Evolutionary conservation across 2,888 invertebrate genomes (phyloP).

Genomic region (Cryptus armator): DNA sequence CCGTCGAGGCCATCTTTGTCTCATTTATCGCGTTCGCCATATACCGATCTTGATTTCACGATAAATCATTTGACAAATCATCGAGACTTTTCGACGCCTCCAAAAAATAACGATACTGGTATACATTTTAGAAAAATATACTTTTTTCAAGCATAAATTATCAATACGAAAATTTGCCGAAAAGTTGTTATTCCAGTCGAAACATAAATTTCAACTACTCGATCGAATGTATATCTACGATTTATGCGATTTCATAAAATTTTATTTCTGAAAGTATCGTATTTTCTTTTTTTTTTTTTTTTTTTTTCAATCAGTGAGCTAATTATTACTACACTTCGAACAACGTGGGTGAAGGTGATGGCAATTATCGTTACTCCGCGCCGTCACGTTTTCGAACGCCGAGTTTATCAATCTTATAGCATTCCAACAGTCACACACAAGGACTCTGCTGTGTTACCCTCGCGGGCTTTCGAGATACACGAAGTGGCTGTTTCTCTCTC

Average conservation of each 20-base stretch:
- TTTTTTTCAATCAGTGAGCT: no score
- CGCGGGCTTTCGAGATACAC: background rate
- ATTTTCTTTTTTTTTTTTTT: no score
- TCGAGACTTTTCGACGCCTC: background rate
- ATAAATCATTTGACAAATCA: background rate
- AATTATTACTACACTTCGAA: no score
- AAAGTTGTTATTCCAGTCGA: no score
- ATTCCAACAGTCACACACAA: constrained; percentile 16
- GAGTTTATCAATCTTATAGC: background rate
- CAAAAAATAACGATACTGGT: background rate
- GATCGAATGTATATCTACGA: no score
- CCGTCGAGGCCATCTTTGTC: constrained; percentile 41
- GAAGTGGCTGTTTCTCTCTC: background rate
- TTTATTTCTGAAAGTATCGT: no score
- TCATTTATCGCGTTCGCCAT: constrained; percentile 20
- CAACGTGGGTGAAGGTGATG: background rate
- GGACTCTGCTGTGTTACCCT: background rate
- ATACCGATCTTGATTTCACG: background rate
- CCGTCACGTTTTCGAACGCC: constrained; percentile 5
- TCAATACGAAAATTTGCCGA: no score
- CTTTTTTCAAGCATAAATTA: background rate
- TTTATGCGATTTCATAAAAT: no score
- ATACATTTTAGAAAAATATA: background rate
- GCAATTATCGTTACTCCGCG: background rate
- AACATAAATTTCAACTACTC: no score